phyloP scores from a whole-genome alignment of 2,888 invertebrate genomes.

The Sesia bembeciformis region DNA sequence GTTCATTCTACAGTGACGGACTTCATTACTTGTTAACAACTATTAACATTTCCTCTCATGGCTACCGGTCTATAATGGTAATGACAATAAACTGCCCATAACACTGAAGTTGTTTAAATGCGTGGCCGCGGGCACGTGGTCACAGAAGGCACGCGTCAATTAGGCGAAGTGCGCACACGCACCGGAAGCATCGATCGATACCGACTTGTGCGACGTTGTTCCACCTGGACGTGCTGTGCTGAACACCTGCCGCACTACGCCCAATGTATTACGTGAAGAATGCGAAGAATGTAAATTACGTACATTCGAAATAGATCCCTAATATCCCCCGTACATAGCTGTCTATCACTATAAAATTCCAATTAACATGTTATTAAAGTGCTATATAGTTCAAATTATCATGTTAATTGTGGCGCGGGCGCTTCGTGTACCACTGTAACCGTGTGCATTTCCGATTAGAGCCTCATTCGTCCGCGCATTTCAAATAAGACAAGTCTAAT shows the following conservation, averaged over 20 bases:
- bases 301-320: conserved; percentile 19
- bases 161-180: conserved; percentile 33
- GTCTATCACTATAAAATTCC: neutral
- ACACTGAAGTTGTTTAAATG: conserved; percentile 25
- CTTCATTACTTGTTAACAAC: no score
- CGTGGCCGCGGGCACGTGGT: conserved; percentile 42
- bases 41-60: conserved; percentile 24
- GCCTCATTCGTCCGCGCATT: conserved; percentile 3
- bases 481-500: conserved; percentile 25
- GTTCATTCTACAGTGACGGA: no score
- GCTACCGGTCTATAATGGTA: conserved; percentile 16
- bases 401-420: neutral
- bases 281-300: conserved; percentile 36
- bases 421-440: no score
- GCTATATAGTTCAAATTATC: neutral
- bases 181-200: conserved; percentile 35
- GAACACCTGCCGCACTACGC: conserved; percentile 28
- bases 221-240: conserved; percentile 10
- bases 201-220: conserved; percentile 37
- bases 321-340: conserved; percentile 2
- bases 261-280: no score
- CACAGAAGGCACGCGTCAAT: conserved; percentile 13
- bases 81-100: conserved; percentile 31
- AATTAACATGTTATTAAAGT: neutral
- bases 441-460: conserved; percentile 6